Evolutionary conservation across 2,113 vertebrate species (phyloP).

Genomic region (Copsychus sechellarum): DNA sequence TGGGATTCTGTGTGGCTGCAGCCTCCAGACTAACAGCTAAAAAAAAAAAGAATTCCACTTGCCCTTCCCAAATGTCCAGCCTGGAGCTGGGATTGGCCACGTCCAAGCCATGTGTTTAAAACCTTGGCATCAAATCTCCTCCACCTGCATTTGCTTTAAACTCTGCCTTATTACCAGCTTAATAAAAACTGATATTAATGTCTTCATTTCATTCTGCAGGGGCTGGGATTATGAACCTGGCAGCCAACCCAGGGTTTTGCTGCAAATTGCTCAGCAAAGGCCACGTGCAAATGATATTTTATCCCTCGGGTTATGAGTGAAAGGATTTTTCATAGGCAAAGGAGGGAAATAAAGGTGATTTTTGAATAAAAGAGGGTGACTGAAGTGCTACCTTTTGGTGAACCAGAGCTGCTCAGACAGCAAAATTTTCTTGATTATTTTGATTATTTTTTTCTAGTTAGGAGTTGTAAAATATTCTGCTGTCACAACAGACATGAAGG

Average conservation of each 20-base stretch:
- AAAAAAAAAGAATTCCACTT: not conserved
- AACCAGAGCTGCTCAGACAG: not conserved
- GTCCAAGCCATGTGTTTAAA: not conserved
- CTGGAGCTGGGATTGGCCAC: not conserved
- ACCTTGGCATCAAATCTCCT: not conserved
- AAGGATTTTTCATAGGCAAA: not conserved
- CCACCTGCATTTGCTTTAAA: slow-evolving; percentile 47
- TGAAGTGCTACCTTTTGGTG: not conserved
- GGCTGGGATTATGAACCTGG: slow-evolving; percentile 25
- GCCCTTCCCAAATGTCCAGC: not conserved
- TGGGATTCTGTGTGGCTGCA: not conserved
- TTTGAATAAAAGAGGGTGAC: not conserved
- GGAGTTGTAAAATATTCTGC: not conserved
- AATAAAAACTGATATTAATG: slow-evolving; percentile 38
- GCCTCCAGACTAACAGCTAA: not conserved
- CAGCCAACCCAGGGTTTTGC: not conserved
- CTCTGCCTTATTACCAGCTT: slow-evolving; percentile 40
- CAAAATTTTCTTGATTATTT: not conserved
- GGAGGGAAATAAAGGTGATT: not conserved
- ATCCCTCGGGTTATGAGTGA: not conserved
- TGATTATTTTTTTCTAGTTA: not conserved
- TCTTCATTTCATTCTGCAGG: slow-evolving; percentile 2
- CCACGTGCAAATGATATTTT: not conserved
- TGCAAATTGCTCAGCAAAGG: not conserved
- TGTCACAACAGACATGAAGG: not conserved